Base-by-base conservation (phyloP, 2,113 vertebrate genomes). In the Periophthalmus modestus region DNA sequence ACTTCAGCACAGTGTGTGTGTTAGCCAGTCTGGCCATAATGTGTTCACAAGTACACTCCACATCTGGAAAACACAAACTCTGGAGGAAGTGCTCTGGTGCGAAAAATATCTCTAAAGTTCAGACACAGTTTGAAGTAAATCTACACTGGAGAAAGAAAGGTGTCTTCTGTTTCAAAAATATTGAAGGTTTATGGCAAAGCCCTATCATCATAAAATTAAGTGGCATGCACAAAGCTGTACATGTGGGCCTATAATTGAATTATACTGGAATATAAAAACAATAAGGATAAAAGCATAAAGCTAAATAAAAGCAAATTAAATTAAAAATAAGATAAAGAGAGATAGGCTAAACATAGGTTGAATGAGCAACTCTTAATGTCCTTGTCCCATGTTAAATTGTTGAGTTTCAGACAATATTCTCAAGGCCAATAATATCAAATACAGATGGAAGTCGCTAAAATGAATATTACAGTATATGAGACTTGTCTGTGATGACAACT, bases 21-120 rank as follows among this genome's bases (percentile, higher is more conserved):
- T 21, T 52, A 21, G 59, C 61, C 71, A 65, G 61, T 33, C 61
- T 50, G 12, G 57, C 67, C 61, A 66, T 77, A 78, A 82, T 86
- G 16, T 48, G 61, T 81, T 88, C 75, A 77, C 74, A 67, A 69
- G 81, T 39, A 52, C 68, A 69, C 84, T 61, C 65, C 18, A 75
- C 59, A 58, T 47, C 68, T 68, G 69, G 66, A 73, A 79, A 88
- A 78, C 80, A 78, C 70, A 75, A 81, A 79, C 73, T 80, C 59
- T 81, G 69, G 21, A 78, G 79, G 69, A 84, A 81, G 74, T 39
- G 46, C 34, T 19, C 52, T 50, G 47, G 70, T 63, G 79, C 72
- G 81, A 81, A 73, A 73, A 24, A 72, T 13, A 23, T 12, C 2
- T 46, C 33, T 36, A 54, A 28, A 72, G 61, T 36, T 63, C 18